Evolutionary conservation across 2,888 invertebrate species (phyloP).

Genomic region (Oscheius sp.): DNA sequence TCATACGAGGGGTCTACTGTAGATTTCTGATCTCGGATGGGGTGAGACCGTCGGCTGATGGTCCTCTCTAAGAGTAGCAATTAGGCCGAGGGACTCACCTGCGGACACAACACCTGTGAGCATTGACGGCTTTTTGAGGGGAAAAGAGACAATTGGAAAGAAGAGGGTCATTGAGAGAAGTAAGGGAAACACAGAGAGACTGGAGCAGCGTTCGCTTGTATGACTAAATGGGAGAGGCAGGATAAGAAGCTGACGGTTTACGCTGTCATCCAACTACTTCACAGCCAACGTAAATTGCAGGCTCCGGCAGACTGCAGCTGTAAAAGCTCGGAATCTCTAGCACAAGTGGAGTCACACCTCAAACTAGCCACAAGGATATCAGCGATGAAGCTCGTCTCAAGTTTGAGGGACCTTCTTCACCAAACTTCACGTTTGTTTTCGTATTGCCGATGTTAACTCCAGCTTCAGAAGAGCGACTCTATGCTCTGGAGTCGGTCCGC

Average conservation of each 20-base stretch:
- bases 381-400: constrained; percentile 30
- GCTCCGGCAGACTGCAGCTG: constrained; percentile 23
- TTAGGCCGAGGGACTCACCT: constrained; percentile 26
- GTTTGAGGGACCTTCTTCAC: constrained; percentile 26
- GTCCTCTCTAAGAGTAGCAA: constrained; percentile 20
- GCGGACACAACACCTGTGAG: constrained; percentile 24
- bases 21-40: neutral
- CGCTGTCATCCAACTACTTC: too few species aligned
- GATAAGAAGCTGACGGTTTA: too few species aligned
- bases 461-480: constrained; percentile 24
- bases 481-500: constrained; percentile 1
- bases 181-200: too few species aligned
- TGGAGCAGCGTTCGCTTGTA: too few species aligned
- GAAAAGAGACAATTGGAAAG: neutral
- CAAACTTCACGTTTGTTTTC: constrained; percentile 28
- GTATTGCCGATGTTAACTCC: neutral
- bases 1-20: neutral
- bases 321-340: constrained; percentile 9
- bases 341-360: constrained; percentile 18
- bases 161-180: too few species aligned
- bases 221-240: too few species aligned
- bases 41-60: constrained; percentile 30
- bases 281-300: neutral
- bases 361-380: constrained; percentile 29
- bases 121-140: constrained; percentile 5